Percentiles rank a stretch among this genome's conserved stretches.
Evolutionary conservation across 2,888 invertebrate species (phyloP).

Genomic region (Ypsolopha scabrella): DNA sequence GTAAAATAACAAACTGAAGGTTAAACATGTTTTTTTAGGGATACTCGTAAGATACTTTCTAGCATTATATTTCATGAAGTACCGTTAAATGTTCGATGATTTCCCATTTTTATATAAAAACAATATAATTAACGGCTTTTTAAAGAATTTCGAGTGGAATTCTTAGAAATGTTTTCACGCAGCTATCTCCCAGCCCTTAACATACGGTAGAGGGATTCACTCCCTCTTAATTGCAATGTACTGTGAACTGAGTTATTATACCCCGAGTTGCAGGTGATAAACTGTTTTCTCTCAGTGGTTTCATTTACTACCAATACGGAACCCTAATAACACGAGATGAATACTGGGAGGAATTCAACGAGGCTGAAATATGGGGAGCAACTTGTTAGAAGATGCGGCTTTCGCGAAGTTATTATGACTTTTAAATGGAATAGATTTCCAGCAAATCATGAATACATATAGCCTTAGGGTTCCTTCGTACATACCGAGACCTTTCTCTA

Average conservation of each 20-base stretch:
- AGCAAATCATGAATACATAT: neutral
- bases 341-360: constrained; percentile 1
- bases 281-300: constrained; percentile 23
- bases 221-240: constrained; percentile 41
- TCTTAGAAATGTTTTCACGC: too few species aligned
- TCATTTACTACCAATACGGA: constrained; percentile 25
- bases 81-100: too few species aligned
- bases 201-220: constrained; percentile 29
- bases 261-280: constrained; percentile 32
- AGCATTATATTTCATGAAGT: too few species aligned
- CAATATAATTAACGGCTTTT: too few species aligned
- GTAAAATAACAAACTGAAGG: too few species aligned
- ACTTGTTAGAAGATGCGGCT: neutral
- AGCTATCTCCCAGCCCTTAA: too few species aligned
- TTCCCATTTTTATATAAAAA: too few species aligned
- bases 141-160: too few species aligned
- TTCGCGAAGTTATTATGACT: neutral
- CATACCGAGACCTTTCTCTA: too few species aligned
- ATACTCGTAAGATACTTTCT: too few species aligned
- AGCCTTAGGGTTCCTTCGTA: neutral
- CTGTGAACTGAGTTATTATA: constrained; percentile 21
- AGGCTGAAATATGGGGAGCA: neutral
- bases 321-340: constrained; percentile 15
- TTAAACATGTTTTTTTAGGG: too few species aligned
- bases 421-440: neutral